phyloP scores from a whole-genome alignment of 2,888 invertebrate genomes.

The Eilema griseolum region DNA sequence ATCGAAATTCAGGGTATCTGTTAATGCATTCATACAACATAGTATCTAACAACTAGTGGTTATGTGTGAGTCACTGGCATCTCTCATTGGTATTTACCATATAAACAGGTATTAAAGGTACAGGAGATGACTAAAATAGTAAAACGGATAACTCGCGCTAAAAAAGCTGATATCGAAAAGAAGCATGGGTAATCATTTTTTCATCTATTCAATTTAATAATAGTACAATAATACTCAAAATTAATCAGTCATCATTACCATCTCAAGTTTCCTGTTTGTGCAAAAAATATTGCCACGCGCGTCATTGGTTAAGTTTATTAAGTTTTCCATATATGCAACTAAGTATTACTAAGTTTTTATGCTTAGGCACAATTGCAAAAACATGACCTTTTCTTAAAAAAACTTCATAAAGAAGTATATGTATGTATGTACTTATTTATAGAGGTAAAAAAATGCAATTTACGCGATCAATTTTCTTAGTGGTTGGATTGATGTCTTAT shows the following conservation, averaged over 20 bases:
- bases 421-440: neutral
- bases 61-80: neutral
- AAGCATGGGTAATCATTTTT: neutral
- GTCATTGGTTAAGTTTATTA: constrained; percentile 11
- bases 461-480: constrained; percentile 4
- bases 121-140: constrained; percentile 1
- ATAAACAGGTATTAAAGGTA: neutral
- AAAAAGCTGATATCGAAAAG: neutral
- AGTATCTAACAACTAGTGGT: neutral
- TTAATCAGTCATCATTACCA: neutral
- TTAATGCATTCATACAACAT: neutral
- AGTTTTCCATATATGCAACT: neutral
- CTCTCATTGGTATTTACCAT: neutral
- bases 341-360: constrained; percentile 21
- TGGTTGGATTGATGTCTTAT: neutral
- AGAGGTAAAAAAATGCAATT: constrained; percentile 9
- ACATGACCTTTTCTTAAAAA: constrained; percentile 12
- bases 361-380: neutral
- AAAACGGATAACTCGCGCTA: neutral
- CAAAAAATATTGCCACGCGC: constrained; percentile 9
- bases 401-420: neutral
- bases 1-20: neutral
- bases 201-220: neutral
- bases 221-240: neutral
- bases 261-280: constrained; percentile 6